Percentiles rank a stretch among this genome's conserved stretches.
These are phyloP conservation scores for Ellobius talpinus DNA, from an alignment of 2,113 vertebrate genomes.

Conservation along the genomic window DNA sequence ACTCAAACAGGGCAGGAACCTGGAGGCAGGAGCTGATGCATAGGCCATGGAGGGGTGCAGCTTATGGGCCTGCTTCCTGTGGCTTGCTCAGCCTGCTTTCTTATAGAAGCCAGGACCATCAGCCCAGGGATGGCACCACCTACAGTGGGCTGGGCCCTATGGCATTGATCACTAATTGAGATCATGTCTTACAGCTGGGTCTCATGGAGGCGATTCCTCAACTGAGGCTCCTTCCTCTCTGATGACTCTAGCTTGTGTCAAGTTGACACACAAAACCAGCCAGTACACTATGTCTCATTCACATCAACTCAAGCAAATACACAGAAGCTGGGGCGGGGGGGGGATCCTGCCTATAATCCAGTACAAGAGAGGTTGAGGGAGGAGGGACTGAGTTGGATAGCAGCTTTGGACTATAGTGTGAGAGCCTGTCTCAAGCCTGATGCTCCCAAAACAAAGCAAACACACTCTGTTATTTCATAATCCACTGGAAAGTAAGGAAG, in stretches of 20 bases:
- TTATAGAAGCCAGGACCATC: background rate
- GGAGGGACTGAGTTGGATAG: no score
- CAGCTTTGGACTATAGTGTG: background rate
- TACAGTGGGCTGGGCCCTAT: background rate
- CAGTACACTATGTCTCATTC: background rate
- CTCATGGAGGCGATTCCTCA: background rate
- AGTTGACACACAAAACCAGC: background rate
- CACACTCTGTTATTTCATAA: background rate
- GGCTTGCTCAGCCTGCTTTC: background rate
- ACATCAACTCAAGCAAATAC: background rate
- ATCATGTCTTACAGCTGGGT: background rate
- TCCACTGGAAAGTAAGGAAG: background rate
- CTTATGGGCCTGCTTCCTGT: background rate
- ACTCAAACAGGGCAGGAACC: background rate
- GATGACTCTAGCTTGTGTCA: background rate
- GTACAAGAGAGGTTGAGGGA: background rate
- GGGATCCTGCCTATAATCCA: background rate
- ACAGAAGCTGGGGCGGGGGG: background rate
- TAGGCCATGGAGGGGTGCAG: background rate
- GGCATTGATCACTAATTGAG: background rate
- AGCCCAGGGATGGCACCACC: background rate
- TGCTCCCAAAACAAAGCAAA: background rate
- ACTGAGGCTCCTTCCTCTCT: background rate
- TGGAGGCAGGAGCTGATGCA: background rate
- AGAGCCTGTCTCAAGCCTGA: background rate